Percentiles rank a stretch among this genome's conserved stretches.
Evolutionary conservation across 2,113 vertebrate species (phyloP).

Genomic region (Odocoileus hemionus): DNA sequence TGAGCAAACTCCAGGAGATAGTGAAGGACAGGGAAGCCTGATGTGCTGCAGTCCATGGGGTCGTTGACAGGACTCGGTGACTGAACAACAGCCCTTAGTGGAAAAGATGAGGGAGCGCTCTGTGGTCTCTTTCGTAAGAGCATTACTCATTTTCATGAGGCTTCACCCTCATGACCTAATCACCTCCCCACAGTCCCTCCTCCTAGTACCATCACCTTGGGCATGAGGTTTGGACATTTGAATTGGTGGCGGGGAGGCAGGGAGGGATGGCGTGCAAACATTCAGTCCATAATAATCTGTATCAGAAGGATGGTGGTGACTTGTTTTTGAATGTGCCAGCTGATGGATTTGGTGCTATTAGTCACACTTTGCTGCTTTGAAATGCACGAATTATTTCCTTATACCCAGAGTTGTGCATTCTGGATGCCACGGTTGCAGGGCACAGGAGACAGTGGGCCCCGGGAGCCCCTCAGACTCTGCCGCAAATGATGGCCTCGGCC

Average conservation of each 20-base stretch:
- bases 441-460: constrained; percentile 80
- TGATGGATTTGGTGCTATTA: neutral
- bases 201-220: neutral
- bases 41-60: neutral
- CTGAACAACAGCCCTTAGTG: neutral
- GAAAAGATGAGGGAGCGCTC: neutral
- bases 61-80: neutral
- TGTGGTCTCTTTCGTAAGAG: neutral
- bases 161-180: neutral
- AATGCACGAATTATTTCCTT: neutral
- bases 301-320: neutral
- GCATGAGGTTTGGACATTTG: neutral
- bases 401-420: neutral
- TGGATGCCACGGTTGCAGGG: neutral
- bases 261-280: neutral
- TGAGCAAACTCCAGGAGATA: neutral
- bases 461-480: constrained; percentile 80
- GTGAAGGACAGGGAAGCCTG: neutral
- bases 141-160: neutral
- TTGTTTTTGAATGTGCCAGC: neutral
- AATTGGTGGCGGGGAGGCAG: no score
- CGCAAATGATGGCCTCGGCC: constrained; percentile 79
- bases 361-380: neutral
- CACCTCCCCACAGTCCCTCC: neutral
- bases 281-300: neutral